Base-by-base conservation (phyloP, 2,888 invertebrate genomes). In the Drosophila paramelanica region DNA sequence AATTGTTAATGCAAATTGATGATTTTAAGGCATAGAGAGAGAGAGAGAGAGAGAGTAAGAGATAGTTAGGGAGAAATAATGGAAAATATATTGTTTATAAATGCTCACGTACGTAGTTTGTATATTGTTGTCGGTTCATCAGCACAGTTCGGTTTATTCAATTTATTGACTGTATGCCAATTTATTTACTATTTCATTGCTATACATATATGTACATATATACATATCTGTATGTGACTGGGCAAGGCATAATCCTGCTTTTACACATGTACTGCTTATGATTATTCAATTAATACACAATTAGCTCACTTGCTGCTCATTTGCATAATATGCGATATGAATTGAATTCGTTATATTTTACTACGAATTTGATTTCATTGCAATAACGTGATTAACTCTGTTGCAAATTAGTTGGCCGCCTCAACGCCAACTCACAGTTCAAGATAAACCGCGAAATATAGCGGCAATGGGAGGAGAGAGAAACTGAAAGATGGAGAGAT, bases 1-100 rank as follows among this genome's bases (percentile, higher is more conserved):
- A 85, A 86, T 87, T 86, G 81, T 73, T 83, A 81, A 87, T 87
- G 86, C 86, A 80, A 87, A 87, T 88, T 79, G 69, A 55, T 77
- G 56, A 58, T 68, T 81, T 74, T 67, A 74, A 67, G 77, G 72
- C 65, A 46, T 49, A 51, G 13, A 13, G 2, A 25, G 11, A n/a
- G 11, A 27, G 17, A 6, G 33, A 23, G n/a, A 23, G 1, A 25
- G 27, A 4, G 5, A 36, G 23, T 31, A 31, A 27, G 7, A 7
- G 17, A 23, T 3, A 1, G 10, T 31, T 10, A 17, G 33, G 11
- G 11, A 11, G 20, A 25, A n/a, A 56, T 31, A 50, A 39, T 31
- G 2, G n/a, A 8, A 36, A 20, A 23, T 5, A 7, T 27, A 14
- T 36, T 31, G 31, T 31, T 31, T 31, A 23, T 14, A 36, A 27